Base-by-base conservation (phyloP, 2,797 vertebrate species). In the Sus cebifrons region DNA sequence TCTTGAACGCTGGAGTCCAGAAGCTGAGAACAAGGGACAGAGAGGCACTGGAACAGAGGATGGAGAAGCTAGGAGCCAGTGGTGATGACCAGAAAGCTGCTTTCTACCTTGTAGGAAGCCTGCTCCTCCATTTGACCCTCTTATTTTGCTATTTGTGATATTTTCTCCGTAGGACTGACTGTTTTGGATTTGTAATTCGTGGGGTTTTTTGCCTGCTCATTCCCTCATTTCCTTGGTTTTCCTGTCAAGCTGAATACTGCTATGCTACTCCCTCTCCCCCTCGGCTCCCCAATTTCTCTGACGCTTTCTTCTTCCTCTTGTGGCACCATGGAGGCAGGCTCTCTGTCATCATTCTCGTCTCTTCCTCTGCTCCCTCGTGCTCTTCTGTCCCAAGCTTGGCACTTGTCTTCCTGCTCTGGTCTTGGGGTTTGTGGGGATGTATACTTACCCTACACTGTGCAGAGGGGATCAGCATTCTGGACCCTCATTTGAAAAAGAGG, bases 91-190 rank as follows among this genome's bases (percentile, higher is more conserved):
- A 86, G 54, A 60, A 62, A 64, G 6, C 68, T 86, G 20, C 25
- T 29, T 54, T 70, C 77, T 58, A 1, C 2, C 8, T 25, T 52
- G 25, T 49, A 32, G 83, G 83, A 16, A 29, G 44, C 25, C 11
- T 17, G 14, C 25, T 36, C 13, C 7, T 77, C 52, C 44, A 20
- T 29, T 36, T 12, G 21, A 14, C 56, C 40, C 21, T 25, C 94
- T 70, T 70, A n/a, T 54, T 94, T 92, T 56, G 52, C 84, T 93
- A 1, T 89, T 74, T 71, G 86, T 65, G 65, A 82, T 52, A 54
- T 79, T 95, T 83, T 58, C 25, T 86, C 52, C 44, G 44, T 68
- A 75, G 68, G 40, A 25, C 12, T 56, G 82, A 81, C 75, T 73
- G 49, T 75, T 91, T 70, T 67, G 64, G 89, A 40, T 68, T 71